These are phyloP conservation scores for Macrostomum lignano DNA, from an alignment of 1,140 invertebrate species.

Conservation along the genomic window DNA sequence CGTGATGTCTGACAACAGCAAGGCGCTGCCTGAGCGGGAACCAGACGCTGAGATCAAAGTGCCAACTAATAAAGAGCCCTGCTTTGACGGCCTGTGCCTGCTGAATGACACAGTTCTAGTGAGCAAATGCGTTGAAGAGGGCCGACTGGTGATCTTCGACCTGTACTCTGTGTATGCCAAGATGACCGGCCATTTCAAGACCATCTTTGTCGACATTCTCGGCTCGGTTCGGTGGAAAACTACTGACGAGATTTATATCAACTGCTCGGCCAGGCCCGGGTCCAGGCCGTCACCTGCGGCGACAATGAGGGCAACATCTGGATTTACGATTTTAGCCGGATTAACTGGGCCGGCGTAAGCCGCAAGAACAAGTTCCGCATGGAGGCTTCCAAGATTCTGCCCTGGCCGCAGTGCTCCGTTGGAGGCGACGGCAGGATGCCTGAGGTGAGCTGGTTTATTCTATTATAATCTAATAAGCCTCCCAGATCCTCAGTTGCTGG, in stretches of 20 bases:
- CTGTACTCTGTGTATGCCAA: slow-evolving; percentile 8
- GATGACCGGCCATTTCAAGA: not conserved
- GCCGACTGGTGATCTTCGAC: slow-evolving; percentile 16
- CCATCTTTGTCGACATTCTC: slow-evolving; percentile 11
- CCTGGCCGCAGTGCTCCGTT: slow-evolving; percentile 17
- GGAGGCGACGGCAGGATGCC: slow-evolving; percentile 9
- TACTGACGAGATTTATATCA: slow-evolving; percentile 29
- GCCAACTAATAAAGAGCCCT: slow-evolving; percentile 11
- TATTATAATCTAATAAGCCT: no score
- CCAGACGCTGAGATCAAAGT: slow-evolving; percentile 7
- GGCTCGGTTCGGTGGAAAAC: slow-evolving; percentile 22
- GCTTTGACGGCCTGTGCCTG: not conserved
- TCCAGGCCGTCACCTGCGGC: slow-evolving; percentile 22
- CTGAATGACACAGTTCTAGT: slow-evolving; percentile 9
- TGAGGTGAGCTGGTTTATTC: no score
- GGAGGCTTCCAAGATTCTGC: slow-evolving; percentile 11
- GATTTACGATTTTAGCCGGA: slow-evolving; percentile 23
- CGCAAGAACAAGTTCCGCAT: slow-evolving; percentile 2
- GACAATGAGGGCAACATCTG: slow-evolving; percentile 28
- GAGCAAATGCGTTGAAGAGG: slow-evolving; percentile 24
- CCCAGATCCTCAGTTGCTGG: no score
- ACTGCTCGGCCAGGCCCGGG: slow-evolving; percentile 15
- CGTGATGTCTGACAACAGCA: not conserved
- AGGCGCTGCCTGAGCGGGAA: not conserved
- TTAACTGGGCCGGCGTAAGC: slow-evolving; percentile 7